phyloP scores from a whole-genome alignment of 2,113 vertebrate genomes.

The Cheilinus undulatus region DNA sequence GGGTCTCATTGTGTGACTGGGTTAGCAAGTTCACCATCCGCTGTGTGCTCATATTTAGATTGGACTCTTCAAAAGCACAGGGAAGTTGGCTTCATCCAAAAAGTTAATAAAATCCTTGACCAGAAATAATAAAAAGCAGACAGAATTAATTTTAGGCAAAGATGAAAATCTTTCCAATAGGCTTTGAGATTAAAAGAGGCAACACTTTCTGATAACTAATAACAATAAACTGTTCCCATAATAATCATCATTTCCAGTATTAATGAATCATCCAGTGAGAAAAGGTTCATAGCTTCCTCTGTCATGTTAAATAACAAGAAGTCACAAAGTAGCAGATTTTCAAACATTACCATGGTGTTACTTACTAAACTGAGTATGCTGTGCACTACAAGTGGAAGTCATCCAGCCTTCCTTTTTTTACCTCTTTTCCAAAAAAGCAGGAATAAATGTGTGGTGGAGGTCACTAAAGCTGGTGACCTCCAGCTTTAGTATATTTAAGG shows the following conservation, averaged over 20 bases:
- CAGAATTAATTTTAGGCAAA: not conserved
- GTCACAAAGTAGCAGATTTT: not conserved
- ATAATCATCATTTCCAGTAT: not conserved
- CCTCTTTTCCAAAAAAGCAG: constrained; percentile 33
- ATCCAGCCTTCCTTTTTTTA: constrained; percentile 15
- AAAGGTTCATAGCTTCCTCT: not conserved
- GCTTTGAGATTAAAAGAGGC: not conserved
- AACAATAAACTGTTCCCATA: not conserved
- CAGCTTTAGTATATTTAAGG: constrained; percentile 29
- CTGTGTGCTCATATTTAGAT: not conserved
- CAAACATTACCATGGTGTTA: constrained; percentile 1
- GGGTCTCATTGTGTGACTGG: constrained; percentile 4
- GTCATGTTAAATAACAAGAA: not conserved
- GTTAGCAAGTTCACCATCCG: constrained; percentile 33
- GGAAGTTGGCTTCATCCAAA: not conserved
- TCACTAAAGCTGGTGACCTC: constrained; percentile 26
- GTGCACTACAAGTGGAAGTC: constrained; percentile 22
- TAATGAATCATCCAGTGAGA: not conserved
- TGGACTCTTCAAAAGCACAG: not conserved
- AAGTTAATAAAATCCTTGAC: not conserved
- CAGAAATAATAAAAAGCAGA: not conserved
- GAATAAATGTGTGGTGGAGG: constrained; percentile 17
- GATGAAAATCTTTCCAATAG: not conserved
- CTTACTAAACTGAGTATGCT: not conserved
- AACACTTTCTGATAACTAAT: not conserved